These are phyloP conservation scores for Synanthedon myopaeformis DNA, from an alignment of 2,888 invertebrate species.

Conservation along the genomic window DNA sequence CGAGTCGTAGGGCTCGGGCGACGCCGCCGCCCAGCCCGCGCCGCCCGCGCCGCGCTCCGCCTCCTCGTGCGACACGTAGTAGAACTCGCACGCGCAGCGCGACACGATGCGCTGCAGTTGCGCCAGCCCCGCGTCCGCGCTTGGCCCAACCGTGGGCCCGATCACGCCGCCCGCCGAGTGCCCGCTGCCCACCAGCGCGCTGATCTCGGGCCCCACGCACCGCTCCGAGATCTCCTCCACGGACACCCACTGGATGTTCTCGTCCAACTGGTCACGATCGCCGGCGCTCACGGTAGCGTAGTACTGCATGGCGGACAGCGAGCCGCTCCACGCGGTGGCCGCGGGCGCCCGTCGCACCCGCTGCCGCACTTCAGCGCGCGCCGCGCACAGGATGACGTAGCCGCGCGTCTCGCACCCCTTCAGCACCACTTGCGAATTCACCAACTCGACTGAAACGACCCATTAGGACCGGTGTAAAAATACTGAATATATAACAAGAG, in stretches of 20 bases:
- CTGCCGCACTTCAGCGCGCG: slow-evolving; percentile 94
- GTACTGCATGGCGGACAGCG: slow-evolving; percentile 96
- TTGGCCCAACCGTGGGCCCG: slow-evolving; percentile 88
- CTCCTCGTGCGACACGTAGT: slow-evolving; percentile 93
- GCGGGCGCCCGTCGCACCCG: slow-evolving; percentile 83
- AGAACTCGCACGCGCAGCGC: slow-evolving; percentile 97
- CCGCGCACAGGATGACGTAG: slow-evolving; percentile 96
- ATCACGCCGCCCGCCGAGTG: slow-evolving; percentile 98
- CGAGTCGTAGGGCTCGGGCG: slow-evolving; percentile 90
- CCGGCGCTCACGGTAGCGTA: slow-evolving; percentile 96
- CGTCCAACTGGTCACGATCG: slow-evolving; percentile 75
- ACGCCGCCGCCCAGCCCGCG: slow-evolving; percentile 83
- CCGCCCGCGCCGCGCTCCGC: slow-evolving; percentile 55
- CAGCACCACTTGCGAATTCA: slow-evolving; percentile 93
- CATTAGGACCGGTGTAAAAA: too few relatives aligned
- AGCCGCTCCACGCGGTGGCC: slow-evolving; percentile 96
- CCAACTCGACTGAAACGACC: slow-evolving; percentile 77
- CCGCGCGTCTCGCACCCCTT: slow-evolving; percentile 98
- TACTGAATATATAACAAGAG: too few relatives aligned
- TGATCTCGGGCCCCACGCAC: slow-evolving; percentile 77
- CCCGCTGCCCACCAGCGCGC: slow-evolving; percentile 89
- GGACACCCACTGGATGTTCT: slow-evolving; percentile 96
- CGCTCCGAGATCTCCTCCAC: slow-evolving; percentile 93
- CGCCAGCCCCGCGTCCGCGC: slow-evolving; percentile 55
- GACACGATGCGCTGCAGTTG: slow-evolving; percentile 95